Percentiles rank a stretch among this genome's conserved stretches.
Evolutionary conservation across 2,113 vertebrate genomes (phyloP).

Genomic region (Chamaetylas fuelleborni): DNA sequence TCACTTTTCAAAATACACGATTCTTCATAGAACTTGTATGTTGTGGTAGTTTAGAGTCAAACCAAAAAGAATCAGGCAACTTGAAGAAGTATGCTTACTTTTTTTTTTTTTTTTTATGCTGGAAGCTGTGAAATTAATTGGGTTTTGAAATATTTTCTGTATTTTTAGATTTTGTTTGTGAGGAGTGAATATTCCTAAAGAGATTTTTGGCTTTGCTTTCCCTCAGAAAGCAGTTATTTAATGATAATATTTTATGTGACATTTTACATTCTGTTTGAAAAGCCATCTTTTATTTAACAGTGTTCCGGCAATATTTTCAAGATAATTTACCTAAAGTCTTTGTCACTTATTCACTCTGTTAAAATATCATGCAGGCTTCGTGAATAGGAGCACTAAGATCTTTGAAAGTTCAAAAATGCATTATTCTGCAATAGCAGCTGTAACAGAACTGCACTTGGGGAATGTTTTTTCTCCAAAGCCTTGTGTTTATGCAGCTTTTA

Average conservation of each 20-base stretch:
- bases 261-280: slow-evolving; percentile 50
- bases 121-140: slow-evolving; percentile 6
- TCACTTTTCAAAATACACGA: neutral
- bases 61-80: neutral
- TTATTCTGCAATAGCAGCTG: neutral
- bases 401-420: neutral
- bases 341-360: slow-evolving; percentile 1
- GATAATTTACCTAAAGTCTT: slow-evolving; percentile 13
- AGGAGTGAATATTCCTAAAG: neutral
- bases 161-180: neutral
- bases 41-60: neutral
- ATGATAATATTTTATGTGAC: slow-evolving; percentile 6
- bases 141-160: neutral
- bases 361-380: neutral
- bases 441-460: neutral
- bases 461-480: neutral
- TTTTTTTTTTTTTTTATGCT: neutral
- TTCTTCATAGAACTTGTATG: neutral
- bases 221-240: neutral
- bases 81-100: neutral
- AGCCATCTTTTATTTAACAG: slow-evolving; percentile 40
- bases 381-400: neutral
- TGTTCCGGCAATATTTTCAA: slow-evolving; percentile 15
- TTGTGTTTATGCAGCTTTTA: slow-evolving; percentile 16
- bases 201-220: neutral